Evolutionary conservation across 2,797 vertebrate species (phyloP).

Genomic region (Parambassis ranga): DNA sequence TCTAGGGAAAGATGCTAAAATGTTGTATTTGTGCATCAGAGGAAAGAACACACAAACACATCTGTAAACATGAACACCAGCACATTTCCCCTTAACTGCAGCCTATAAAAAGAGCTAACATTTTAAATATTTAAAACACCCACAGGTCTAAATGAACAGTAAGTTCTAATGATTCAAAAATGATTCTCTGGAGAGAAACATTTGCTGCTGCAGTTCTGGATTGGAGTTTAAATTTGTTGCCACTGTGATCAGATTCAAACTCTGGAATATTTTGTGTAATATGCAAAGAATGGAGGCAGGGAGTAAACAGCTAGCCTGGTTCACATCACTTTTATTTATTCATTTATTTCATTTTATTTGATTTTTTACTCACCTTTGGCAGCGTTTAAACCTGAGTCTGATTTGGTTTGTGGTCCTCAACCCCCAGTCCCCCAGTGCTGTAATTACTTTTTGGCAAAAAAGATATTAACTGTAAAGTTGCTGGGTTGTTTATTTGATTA

Average conservation of each 20-base stretch:
- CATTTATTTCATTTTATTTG: too few species aligned
- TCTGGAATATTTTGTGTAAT: not conserved
- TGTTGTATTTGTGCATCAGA: too few species aligned
- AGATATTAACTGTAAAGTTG: too few species aligned
- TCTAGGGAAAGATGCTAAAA: not conserved
- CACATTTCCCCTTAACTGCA: not conserved
- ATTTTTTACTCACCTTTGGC: not conserved
- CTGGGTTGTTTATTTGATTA: too few species aligned
- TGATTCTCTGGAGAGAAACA: not conserved
- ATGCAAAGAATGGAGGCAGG: not conserved
- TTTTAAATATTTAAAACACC: constrained; percentile 28
- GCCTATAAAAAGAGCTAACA: constrained; percentile 14
- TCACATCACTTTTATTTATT: not conserved
- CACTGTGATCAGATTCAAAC: not conserved
- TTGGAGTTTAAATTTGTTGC: not conserved
- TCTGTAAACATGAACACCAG: constrained; percentile 10
- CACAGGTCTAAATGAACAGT: constrained; percentile 1
- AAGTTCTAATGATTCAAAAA: not conserved
- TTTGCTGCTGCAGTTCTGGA: not conserved
- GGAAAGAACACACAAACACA: too few species aligned
- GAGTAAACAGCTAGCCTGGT: too few species aligned
- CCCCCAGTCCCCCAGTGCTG: not conserved
- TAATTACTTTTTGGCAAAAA: not conserved
- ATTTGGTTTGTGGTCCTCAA: not conserved
- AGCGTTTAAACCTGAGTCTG: not conserved